Percentiles rank a stretch among this genome's conserved stretches.
Evolutionary conservation across 2,888 invertebrate species (phyloP).

Genomic region (Bhutanitis thaidina): DNA sequence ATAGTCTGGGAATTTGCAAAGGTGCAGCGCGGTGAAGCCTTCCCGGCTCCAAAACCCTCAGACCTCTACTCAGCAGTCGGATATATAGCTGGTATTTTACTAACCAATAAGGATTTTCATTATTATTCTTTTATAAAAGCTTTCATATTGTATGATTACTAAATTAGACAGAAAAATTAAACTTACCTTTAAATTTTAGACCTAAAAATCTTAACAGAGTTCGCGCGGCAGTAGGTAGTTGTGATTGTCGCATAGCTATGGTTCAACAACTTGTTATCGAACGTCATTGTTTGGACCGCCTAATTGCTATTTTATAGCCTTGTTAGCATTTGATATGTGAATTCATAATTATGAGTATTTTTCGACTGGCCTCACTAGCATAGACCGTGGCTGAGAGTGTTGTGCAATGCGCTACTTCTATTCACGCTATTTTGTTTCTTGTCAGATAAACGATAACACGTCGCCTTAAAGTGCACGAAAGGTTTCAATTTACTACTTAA

Average conservation of each 20-base stretch:
- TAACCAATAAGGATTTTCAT: no score
- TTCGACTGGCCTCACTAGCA: background rate
- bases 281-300: constrained; percentile 46
- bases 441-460: background rate
- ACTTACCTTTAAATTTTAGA: constrained; percentile 10
- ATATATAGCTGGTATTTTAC: no score
- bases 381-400: background rate
- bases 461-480: constrained; percentile 1
- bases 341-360: constrained; percentile 5
- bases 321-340: constrained; percentile 38
- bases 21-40: no score
- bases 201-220: constrained; percentile 16
- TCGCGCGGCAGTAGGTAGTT: constrained; percentile 7
- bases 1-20: no score
- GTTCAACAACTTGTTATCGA: constrained; percentile 40
- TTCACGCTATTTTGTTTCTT: background rate
- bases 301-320: constrained; percentile 58
- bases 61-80: no score
- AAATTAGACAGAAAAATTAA: background rate
- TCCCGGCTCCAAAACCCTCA: no score
- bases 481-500: background rate
- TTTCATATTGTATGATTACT: no score
- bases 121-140: no score
- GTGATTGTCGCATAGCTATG: background rate
- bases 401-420: background rate